Base-by-base conservation (phyloP, 2,888 invertebrate genomes). In the Cerastis rubricosa region DNA sequence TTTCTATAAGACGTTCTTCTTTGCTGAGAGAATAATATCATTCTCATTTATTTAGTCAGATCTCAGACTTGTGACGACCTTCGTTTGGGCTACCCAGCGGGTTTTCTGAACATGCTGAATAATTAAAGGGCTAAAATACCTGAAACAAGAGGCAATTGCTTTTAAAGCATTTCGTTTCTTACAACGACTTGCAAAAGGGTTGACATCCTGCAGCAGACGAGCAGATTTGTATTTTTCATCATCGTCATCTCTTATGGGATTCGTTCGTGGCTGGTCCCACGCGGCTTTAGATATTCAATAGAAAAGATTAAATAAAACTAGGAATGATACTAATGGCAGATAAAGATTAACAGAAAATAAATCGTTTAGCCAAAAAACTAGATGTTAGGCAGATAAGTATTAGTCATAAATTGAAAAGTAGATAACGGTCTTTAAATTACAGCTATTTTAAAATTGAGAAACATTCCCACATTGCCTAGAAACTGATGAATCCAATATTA, bases 271-370 rank as follows among this genome's bases (percentile, higher is more conserved):
- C 5, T 17, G 11, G 12, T 73, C 51, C 51, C 74, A 77, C 29
- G 63, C 6, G 1, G 35, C 2, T 73, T 35, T 40, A 5, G n/a
- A 5, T 79, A n/a, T 69, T n/a, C 1, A 49, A 69, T n/a, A 67
- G 14, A 67, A 66, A 40, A 14, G 0, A 80, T 45, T 35, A 80
- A 61, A 25, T 22, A n/a, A n/a, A 47, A 47, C 47, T 59, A 59
- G n/a, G 6, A 61, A 25, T 45, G 47, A 81, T 49, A 9, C 19
- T 40, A 74, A 57, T 81, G 64, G 54, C 29, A 57, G 75, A 22
- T 75, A 49, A 43, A 57, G 25, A 81, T 65, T 57, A 75, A 25
- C 22, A 81, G 19, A 64, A 64, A 54, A 74, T 82, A 43, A 82
- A 66, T 75, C 22, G 49, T 51, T 65, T 25, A 25, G 22, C 17